Base-by-base conservation (phyloP, 2,888 invertebrate genomes). In the Metacarcinus magister region DNA sequence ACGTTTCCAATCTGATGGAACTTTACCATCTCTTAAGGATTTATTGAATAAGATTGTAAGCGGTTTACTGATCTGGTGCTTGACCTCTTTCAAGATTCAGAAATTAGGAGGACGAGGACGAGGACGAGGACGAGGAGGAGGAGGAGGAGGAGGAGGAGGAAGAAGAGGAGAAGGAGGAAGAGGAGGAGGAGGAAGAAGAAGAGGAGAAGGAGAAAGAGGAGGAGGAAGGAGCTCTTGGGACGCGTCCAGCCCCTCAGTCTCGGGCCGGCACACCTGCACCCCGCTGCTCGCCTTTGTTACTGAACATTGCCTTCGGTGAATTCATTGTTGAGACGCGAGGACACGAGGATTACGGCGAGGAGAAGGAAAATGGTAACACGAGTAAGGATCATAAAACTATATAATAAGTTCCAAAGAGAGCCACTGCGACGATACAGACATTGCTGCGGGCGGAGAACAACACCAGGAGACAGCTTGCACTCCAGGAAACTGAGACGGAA, bases 291-390 rank as follows among this genome's bases (percentile, higher is more conserved):
- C 87, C 87, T 87, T 87, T 87, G 87, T 87, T 39, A 87, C 39
- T 87, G 87, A 32, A 87, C 87, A 39, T 39, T 87, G 87, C 87
- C 87, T n/a, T 87, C 87, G 87, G 39, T 39, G 87, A 87, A 87
- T 39, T 87, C 87, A 87, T 87, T 87, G 87, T 87, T 16, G 39
- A 32, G 39, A 87, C 39, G 39, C 87, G 87, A 39, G 39, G 87
- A 87, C 87, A 87, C 32, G 87, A 87, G 87, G 87, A 87, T 87
- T 87, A 87, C 39, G 39, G 87, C 87, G 8, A 75, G 87, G 87
- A 39, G 87, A 87, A 39, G 87, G 87, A 87, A 87, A 87, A 87
- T 87, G 87, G 39, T 87, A 87, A 39, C 39, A 39, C 39, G 19
- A 87, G 32, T 32, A 87, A 87, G 39, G 32, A 87, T 87, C 39